phyloP scores from a whole-genome alignment of 2,797 vertebrate species.

The Sternotherus odoratus region DNA sequence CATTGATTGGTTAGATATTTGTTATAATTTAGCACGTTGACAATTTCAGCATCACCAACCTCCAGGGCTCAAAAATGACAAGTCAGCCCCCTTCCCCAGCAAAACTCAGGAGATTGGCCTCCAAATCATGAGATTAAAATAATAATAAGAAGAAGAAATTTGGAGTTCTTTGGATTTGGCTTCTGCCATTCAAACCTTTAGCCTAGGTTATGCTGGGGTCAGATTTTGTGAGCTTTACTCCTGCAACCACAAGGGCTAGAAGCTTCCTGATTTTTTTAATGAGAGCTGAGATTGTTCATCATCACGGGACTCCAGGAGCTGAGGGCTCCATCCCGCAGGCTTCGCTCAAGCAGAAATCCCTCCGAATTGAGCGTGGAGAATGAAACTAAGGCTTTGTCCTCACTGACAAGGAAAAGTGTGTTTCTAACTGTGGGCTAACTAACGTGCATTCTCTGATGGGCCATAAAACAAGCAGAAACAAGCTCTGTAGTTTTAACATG shows the following conservation, averaged over 20 bases:
- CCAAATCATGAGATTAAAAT: neutral
- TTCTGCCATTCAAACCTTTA: no score
- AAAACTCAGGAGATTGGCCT: neutral
- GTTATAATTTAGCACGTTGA: neutral
- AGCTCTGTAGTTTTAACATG: neutral
- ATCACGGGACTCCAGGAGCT: rapidly evolving
- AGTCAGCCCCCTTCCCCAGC: neutral
- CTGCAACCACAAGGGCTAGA: no score
- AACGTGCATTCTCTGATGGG: rapidly evolving
- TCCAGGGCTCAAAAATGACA: neutral
- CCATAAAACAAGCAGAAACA: rapidly evolving
- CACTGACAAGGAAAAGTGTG: rapidly evolving
- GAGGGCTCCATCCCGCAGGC: neutral
- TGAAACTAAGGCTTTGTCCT: rapidly evolving
- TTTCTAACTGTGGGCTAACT: rapidly evolving
- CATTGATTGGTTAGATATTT: neutral
- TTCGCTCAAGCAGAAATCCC: neutral
- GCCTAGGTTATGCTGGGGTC: rapidly evolving
- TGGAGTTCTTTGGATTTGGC: no score
- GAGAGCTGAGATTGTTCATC: rapidly evolving
- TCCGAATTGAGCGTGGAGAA: rapidly evolving
- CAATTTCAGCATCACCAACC: rapidly evolving
- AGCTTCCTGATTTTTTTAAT: neutral
- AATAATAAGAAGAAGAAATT: rapidly evolving
- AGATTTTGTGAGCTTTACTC: neutral